Conservation (phyloP, 1,140 invertebrate species). For the Vanessa tameamea region DNA sequence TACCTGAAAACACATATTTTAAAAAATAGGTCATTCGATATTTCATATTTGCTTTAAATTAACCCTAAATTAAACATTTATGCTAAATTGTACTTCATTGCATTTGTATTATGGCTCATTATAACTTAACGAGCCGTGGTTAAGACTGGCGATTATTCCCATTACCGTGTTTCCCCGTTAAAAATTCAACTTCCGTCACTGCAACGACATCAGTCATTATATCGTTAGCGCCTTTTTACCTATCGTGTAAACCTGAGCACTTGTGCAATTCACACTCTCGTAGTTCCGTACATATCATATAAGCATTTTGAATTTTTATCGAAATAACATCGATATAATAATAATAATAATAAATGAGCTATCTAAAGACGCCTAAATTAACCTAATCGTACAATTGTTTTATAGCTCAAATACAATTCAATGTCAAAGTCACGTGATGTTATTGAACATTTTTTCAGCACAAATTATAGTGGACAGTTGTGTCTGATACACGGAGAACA, state of each 20-base stretch:
- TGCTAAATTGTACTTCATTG: conserved; percentile 10
- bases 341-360: neutral
- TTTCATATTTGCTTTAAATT: conserved; percentile 3
- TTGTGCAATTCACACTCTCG: neutral
- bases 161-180: conserved; percentile 23
- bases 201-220: conserved; percentile 10
- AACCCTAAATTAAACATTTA: neutral
- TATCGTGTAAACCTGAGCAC: conserved; percentile 15
- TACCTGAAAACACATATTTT: conserved; percentile 25
- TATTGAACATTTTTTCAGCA: neutral
- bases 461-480: conserved; percentile 1
- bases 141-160: neutral
- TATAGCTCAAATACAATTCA: neutral
- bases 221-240: conserved; percentile 19
- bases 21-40: conserved; percentile 18
- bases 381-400: too few species aligned
- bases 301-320: neutral
- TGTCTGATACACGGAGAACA: conserved; percentile 11
- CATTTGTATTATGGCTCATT: conserved; percentile 6
- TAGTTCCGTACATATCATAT: neutral
- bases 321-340: too few species aligned
- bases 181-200: neutral
- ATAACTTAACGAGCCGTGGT: neutral
- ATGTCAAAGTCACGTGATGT: neutral
- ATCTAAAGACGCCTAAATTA: neutral